phyloP scores from a whole-genome alignment of 1,140 invertebrate genomes.

The Euwallacea fornicatus region DNA sequence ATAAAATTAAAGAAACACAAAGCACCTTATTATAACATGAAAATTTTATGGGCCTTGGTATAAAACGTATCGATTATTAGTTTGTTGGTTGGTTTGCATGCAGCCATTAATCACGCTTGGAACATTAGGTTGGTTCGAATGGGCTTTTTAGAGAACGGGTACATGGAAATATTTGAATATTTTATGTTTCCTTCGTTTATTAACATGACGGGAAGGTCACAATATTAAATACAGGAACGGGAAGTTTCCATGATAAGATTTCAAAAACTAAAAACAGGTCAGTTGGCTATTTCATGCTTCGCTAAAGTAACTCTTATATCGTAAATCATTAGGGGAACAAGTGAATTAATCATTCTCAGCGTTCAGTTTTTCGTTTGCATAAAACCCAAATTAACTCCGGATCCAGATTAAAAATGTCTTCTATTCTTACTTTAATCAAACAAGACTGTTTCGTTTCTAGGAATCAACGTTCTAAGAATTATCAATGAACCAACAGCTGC shows the following conservation, averaged over 20 bases:
- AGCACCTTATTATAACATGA: background rate
- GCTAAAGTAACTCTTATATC: no score
- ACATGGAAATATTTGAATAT: conserved; percentile 1
- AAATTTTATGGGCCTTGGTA: background rate
- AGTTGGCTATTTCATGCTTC: no score
- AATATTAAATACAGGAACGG: no score
- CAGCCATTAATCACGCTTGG: background rate
- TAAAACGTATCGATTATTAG: background rate
- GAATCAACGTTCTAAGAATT: conserved; percentile 70
- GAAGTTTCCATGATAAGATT: no score
- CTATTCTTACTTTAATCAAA: background rate
- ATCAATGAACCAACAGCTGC: conserved; percentile 81
- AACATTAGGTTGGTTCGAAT: background rate
- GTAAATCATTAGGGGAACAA: background rate
- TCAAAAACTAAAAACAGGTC: no score
- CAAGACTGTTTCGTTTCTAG: conserved; percentile 38
- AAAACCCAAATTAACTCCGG: background rate
- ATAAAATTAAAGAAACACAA: background rate
- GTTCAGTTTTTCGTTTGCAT: background rate
- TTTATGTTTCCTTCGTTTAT: background rate
- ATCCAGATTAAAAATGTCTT: background rate
- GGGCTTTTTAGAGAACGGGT: background rate
- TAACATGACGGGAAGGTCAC: no score
- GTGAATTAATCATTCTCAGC: background rate
- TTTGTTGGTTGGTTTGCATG: background rate